Evolutionary conservation across 1,140 invertebrate genomes (phyloP).

Genomic region (Ostrea denselamellosa): DNA sequence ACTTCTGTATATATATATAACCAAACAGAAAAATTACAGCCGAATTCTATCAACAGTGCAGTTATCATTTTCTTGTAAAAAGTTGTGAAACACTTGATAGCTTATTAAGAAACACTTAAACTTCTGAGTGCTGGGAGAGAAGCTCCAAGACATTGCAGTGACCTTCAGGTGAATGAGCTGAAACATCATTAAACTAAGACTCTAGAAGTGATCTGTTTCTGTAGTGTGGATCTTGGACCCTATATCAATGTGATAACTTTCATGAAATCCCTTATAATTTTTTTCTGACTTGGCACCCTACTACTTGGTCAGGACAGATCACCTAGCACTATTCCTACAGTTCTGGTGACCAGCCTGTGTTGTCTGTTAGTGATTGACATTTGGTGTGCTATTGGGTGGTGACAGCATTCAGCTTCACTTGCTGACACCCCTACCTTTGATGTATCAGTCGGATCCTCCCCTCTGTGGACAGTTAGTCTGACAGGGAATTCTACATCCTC

Average conservation of each 20-base stretch:
- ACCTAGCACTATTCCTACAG: neutral
- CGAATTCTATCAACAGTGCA: constrained; percentile 23
- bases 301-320: no score
- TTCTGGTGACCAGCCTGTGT: neutral
- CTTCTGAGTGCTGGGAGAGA: neutral
- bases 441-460: neutral
- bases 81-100: constrained; percentile 35
- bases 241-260: neutral
- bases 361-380: neutral
- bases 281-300: neutral
- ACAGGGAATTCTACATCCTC: neutral
- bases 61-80: constrained; percentile 5
- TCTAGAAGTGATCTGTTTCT: neutral
- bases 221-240: neutral
- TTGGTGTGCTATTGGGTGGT: neutral
- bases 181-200: neutral
- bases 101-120: neutral
- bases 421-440: constrained; percentile 5
- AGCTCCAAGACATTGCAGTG: neutral
- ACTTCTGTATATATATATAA: neutral
- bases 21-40: constrained; percentile 32
- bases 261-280: neutral
- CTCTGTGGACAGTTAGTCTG: constrained; percentile 12
- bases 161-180: constrained; percentile 1
- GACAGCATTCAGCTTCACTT: neutral